Evolutionary conservation across 2,888 invertebrate genomes (phyloP).

Genomic region (Mythimna ferrago): DNA sequence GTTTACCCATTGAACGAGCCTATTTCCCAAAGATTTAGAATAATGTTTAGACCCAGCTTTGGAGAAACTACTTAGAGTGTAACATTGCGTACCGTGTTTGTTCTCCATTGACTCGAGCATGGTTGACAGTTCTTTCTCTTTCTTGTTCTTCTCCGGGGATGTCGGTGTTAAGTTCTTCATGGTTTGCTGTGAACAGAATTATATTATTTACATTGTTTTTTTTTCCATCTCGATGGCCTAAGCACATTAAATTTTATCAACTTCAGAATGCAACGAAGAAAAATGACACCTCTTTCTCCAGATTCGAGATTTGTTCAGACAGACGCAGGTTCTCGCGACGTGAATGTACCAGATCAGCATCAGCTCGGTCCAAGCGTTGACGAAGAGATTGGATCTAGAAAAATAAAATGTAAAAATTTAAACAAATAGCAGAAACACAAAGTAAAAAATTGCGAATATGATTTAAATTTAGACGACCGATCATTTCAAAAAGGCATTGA

Average conservation of each 20-base stretch:
- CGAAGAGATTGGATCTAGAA: constrained; percentile 92
- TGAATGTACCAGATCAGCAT: constrained; percentile 95
- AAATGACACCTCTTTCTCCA: constrained; percentile 94
- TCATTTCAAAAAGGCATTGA: no score
- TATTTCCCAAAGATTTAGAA: constrained; percentile 51
- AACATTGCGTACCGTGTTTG: constrained; percentile 93
- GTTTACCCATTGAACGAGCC: constrained; percentile 86
- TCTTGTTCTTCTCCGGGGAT: constrained; percentile 91
- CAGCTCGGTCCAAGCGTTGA: constrained; percentile 94
- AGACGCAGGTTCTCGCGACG: constrained; percentile 95
- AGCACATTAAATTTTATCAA: background rate
- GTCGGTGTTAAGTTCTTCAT: constrained; percentile 91
- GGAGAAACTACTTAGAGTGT: constrained; percentile 32
- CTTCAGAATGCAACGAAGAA: background rate
- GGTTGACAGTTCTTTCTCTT: constrained; percentile 93
- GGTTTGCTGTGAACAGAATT: constrained; percentile 86
- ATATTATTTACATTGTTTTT: constrained; percentile 11
- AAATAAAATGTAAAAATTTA: background rate
- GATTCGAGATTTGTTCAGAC: constrained; percentile 94
- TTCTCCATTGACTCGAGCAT: constrained; percentile 95
- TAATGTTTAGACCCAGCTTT: constrained; percentile 42
- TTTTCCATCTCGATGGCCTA: background rate
- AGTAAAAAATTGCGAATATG: background rate
- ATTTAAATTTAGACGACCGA: no score
- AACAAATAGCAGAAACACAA: background rate